These are phyloP conservation scores for Lepisosteus oculatus DNA, from an alignment of 2,113 vertebrate species.

Conservation along the genomic window DNA sequence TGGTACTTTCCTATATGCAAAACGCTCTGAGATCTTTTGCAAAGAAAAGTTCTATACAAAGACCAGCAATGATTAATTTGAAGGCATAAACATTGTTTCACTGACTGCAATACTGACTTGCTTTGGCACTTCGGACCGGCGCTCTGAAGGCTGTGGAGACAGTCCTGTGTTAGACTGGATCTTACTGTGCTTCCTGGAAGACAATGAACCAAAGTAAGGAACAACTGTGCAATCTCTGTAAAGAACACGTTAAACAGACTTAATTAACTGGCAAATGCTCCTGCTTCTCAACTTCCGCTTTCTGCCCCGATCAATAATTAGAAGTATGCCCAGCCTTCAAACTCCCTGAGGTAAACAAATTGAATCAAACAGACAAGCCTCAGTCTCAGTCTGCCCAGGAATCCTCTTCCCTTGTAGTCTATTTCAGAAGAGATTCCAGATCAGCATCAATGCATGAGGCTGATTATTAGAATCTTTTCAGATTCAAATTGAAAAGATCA, in stretches of 20 bases:
- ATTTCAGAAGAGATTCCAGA: too few relatives aligned
- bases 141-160: slow-evolving; percentile 73
- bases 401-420: too few relatives aligned
- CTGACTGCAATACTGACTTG: slow-evolving; percentile 73
- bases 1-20: too few relatives aligned
- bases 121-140: slow-evolving; percentile 83
- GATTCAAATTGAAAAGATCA: too few relatives aligned
- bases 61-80: too few relatives aligned
- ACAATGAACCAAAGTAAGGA: slow-evolving; percentile 30
- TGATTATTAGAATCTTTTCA: too few relatives aligned
- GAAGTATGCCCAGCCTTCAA: background rate
- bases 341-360: background rate
- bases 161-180: slow-evolving; percentile 80
- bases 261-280: background rate
- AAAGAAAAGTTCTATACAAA: too few relatives aligned
- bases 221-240: slow-evolving; percentile 15
- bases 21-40: too few relatives aligned
- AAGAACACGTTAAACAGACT: background rate
- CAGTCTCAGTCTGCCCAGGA: background rate
- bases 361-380: background rate
- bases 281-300: background rate
- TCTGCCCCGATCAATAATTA: background rate
- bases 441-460: too few relatives aligned
- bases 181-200: slow-evolving; percentile 91
- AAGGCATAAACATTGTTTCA: background rate